Evolutionary conservation across 2,888 invertebrate genomes (phyloP).

Genomic region (Megaustenia siamemsis): DNA sequence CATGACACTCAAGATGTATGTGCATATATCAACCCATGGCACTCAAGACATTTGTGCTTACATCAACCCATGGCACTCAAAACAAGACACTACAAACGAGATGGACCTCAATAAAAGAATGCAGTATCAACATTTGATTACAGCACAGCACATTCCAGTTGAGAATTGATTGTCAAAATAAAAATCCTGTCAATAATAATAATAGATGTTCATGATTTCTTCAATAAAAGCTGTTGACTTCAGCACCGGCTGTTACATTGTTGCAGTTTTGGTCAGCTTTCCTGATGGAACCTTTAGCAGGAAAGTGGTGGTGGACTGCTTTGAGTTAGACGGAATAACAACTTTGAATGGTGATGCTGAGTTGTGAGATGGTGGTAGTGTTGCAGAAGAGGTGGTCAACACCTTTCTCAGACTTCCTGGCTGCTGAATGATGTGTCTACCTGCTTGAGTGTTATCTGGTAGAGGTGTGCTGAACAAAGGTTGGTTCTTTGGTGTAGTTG

Average conservation of each 20-base stretch:
- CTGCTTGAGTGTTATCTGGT: background rate
- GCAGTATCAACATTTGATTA: too few relatives aligned
- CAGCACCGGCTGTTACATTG: slow-evolving; percentile 34
- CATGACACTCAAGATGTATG: too few relatives aligned
- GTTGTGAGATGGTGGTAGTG: slow-evolving; percentile 43
- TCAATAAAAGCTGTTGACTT: too few relatives aligned
- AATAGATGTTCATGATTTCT: background rate
- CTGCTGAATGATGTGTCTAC: slow-evolving; percentile 13
- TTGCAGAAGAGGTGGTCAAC: background rate
- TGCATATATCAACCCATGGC: too few relatives aligned
- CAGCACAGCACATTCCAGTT: too few relatives aligned
- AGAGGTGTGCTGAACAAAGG: slow-evolving; percentile 5
- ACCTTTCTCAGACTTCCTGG: slow-evolving; percentile 39
- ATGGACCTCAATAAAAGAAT: too few relatives aligned
- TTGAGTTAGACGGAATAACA: slow-evolving; percentile 29
- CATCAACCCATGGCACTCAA: too few relatives aligned
- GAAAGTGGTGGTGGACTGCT: slow-evolving; percentile 32
- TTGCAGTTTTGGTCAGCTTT: slow-evolving; percentile 44
- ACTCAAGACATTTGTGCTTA: too few relatives aligned
- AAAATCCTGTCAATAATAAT: too few relatives aligned
- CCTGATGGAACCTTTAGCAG: slow-evolving; percentile 33
- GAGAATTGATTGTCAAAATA: too few relatives aligned
- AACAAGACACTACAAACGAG: too few relatives aligned
- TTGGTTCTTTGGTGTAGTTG: slow-evolving; percentile 34
- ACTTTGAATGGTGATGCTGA: slow-evolving; percentile 50